Percentiles rank a stretch among this genome's conserved stretches.
These are phyloP conservation scores for Calyptomena viridis DNA, from an alignment of 2,113 vertebrate species.

Conservation along the genomic window DNA sequence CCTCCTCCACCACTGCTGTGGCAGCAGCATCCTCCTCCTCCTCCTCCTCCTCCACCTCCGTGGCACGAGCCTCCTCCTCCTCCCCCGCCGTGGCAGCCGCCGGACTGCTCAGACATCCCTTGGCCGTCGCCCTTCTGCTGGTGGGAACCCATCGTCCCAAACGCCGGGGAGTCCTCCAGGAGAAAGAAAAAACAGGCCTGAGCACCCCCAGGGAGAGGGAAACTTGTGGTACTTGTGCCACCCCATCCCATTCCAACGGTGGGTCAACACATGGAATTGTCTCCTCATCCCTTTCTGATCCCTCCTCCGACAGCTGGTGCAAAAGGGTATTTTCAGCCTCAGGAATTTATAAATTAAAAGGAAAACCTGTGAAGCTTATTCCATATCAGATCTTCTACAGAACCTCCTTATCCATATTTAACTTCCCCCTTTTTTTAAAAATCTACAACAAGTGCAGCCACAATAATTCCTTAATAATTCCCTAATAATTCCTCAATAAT, in stretches of 20 bases:
- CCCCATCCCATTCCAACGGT: neutral
- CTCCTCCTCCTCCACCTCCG: neutral
- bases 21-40: neutral
- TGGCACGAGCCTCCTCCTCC: neutral
- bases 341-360: neutral
- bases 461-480: neutral
- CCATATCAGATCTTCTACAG: neutral
- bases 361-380: neutral
- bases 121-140: constrained; percentile 38
- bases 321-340: neutral
- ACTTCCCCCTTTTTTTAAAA: neutral
- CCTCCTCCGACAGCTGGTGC: neutral
- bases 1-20: constrained; percentile 3
- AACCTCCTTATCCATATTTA: neutral
- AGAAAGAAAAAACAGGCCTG: neutral
- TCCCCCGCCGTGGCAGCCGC: constrained; percentile 19
- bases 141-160: constrained; percentile 28
- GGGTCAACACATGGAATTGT: neutral
- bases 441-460: neutral
- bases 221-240: neutral
- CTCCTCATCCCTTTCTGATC: neutral
- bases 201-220: neutral
- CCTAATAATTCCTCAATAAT: neutral
- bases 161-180: neutral
- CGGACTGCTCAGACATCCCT: constrained; percentile 11